These are phyloP conservation scores for Calcarius lapponicus DNA, from an alignment of 2,797 vertebrate genomes.

Conservation along the genomic window DNA sequence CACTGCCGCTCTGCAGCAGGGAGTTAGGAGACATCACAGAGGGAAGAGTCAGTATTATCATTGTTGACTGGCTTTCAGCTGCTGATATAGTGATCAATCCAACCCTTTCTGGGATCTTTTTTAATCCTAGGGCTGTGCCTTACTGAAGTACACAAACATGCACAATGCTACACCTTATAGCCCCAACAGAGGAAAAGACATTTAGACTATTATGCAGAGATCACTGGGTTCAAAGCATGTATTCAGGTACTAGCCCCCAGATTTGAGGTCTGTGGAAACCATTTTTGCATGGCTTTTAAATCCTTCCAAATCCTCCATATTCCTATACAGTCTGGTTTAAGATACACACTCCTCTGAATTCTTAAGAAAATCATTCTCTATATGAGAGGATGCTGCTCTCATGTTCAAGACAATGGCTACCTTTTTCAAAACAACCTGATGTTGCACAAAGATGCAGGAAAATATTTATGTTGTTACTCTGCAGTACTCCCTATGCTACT, in stretches of 20 bases:
- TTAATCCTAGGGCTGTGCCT: background rate
- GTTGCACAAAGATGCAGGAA: background rate
- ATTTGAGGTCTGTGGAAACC: background rate
- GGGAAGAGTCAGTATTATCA: background rate
- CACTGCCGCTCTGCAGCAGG: background rate
- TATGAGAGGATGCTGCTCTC: background rate
- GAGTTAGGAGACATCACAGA: background rate
- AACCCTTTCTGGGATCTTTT: background rate
- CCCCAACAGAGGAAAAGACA: rapidly evolving
- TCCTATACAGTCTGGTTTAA: background rate
- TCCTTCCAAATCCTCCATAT: background rate
- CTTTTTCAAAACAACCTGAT: background rate
- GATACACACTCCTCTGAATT: background rate
- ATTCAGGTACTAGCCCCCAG: background rate
- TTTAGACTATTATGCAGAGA: background rate
- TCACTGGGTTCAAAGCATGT: background rate
- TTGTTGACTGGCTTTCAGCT: background rate
- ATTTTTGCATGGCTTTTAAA: background rate
- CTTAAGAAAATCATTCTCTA: background rate
- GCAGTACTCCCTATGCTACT: background rate
- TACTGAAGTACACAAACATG: background rate
- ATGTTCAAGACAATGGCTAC: background rate
- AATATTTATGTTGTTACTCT: background rate
- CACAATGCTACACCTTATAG: background rate
- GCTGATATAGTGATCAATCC: background rate